These are phyloP conservation scores for Ancistrus triradiatus DNA, from an alignment of 2,113 vertebrate genomes.

Conservation along the genomic window DNA sequence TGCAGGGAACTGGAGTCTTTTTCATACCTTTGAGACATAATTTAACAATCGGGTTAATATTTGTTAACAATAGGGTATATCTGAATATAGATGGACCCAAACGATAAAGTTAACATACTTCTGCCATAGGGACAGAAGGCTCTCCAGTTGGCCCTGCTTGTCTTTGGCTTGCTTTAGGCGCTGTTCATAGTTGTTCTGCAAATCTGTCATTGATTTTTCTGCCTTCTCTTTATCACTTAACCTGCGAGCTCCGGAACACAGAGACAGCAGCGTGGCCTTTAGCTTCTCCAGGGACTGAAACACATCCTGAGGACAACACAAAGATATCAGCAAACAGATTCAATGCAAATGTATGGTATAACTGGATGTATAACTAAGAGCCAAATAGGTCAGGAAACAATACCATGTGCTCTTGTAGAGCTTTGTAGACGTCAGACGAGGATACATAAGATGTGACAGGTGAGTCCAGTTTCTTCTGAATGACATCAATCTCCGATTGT, in stretches of 20 bases:
- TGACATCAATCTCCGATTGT: slow-evolving; percentile 67
- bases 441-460: slow-evolving; percentile 77
- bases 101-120: slow-evolving; percentile 66
- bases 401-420: slow-evolving; percentile 85
- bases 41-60: background rate
- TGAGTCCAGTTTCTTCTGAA: slow-evolving; percentile 71
- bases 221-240: slow-evolving; percentile 68
- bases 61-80: background rate
- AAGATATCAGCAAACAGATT: background rate
- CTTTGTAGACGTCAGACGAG: slow-evolving; percentile 76
- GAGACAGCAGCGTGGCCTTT: slow-evolving; percentile 65
- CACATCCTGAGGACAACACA: slow-evolving; percentile 70
- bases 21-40: slow-evolving; percentile 75
- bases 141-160: slow-evolving; percentile 76
- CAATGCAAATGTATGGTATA: background rate
- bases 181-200: slow-evolving; percentile 70
- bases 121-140: slow-evolving; percentile 81
- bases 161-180: slow-evolving; percentile 65
- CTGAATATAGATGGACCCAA: background rate
- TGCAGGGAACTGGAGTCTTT: slow-evolving; percentile 78
- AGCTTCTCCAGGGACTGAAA: slow-evolving; percentile 79
- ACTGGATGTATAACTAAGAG: background rate
- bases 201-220: slow-evolving; percentile 56
- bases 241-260: slow-evolving; percentile 72
- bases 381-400: slow-evolving; percentile 4